Conservation (phyloP, 2,888 invertebrate species). For the Incurvaria masculella region DNA sequence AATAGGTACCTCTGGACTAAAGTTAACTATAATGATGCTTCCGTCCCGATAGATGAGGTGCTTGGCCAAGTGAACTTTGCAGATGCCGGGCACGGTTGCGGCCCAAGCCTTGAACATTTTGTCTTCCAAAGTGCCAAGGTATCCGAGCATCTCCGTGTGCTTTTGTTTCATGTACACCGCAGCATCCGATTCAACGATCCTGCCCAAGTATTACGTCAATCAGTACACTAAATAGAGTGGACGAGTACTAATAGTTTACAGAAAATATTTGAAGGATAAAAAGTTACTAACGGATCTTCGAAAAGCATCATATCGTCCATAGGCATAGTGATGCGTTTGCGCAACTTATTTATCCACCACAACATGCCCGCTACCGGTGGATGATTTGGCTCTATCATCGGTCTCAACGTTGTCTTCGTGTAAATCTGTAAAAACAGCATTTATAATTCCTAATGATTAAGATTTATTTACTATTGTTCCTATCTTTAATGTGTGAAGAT, state of each 20-base stretch:
- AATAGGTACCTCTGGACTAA: conserved; percentile 55
- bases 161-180: conserved; percentile 54
- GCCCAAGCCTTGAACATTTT: conserved; percentile 69
- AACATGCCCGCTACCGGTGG: conserved; percentile 75
- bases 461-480: not conserved
- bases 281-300: conserved; percentile 58
- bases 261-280: not conserved
- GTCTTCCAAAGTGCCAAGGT: conserved; percentile 61
- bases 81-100: conserved; percentile 60
- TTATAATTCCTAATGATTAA: not conserved
- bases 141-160: conserved; percentile 62
- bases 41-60: conserved; percentile 57
- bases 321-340: conserved; percentile 54
- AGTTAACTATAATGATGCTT: conserved; percentile 61
- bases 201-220: conserved; percentile 23
- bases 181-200: conserved; percentile 58
- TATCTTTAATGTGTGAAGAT: not conserved
- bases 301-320: conserved; percentile 60
- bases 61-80: conserved; percentile 59
- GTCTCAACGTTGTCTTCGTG: conserved; percentile 31
- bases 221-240: not conserved
- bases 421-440: not conserved
- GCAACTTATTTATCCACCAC: conserved; percentile 68
- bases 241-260: too few species aligned
- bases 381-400: conserved; percentile 62